A percentile compares a stretch with the other conserved stretches of the same genome.
Evolutionary conservation across 2,888 invertebrate genomes (phyloP).

Genomic region (Acleris literana): DNA sequence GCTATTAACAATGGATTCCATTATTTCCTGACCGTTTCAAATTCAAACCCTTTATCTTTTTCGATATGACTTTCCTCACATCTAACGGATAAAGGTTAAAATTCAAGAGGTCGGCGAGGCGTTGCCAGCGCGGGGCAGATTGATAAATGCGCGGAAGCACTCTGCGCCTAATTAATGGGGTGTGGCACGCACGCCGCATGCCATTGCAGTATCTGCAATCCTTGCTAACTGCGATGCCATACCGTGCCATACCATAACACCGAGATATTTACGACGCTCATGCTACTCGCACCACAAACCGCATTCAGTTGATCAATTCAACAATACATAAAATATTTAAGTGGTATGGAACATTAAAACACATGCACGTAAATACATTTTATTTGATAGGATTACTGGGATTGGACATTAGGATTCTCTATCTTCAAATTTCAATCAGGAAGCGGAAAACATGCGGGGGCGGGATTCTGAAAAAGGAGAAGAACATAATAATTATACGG

Average conservation of each 20-base stretch:
- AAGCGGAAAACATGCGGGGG: slow-evolving; percentile 14
- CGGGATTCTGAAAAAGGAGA: slow-evolving; percentile 18
- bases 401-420: background rate
- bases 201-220: slow-evolving; percentile 70
- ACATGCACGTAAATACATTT: slow-evolving; percentile 18
- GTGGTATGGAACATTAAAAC: slow-evolving; percentile 8
- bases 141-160: slow-evolving; percentile 83
- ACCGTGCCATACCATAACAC: slow-evolving; percentile 40
- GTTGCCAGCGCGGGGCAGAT: slow-evolving; percentile 62
- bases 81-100: slow-evolving; percentile 36
- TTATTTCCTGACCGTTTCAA: slow-evolving; percentile 5
- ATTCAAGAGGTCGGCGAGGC: slow-evolving; percentile 48
- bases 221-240: slow-evolving; percentile 61
- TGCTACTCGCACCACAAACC: slow-evolving; percentile 47
- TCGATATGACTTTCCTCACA: slow-evolving; percentile 22
- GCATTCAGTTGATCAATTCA: slow-evolving; percentile 44
- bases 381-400: background rate
- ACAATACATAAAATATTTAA: slow-evolving; percentile 18
- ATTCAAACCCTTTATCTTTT: slow-evolving; percentile 17
- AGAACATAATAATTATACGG: slow-evolving; percentile 9
- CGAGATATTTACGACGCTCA: slow-evolving; percentile 62
- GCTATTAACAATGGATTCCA: background rate
- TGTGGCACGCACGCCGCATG: slow-evolving; percentile 76
- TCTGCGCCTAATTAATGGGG: slow-evolving; percentile 80
- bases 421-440: slow-evolving; percentile 18